Conservation (phyloP, 2,888 invertebrate genomes). For the Patella ulyssiponensis region DNA sequence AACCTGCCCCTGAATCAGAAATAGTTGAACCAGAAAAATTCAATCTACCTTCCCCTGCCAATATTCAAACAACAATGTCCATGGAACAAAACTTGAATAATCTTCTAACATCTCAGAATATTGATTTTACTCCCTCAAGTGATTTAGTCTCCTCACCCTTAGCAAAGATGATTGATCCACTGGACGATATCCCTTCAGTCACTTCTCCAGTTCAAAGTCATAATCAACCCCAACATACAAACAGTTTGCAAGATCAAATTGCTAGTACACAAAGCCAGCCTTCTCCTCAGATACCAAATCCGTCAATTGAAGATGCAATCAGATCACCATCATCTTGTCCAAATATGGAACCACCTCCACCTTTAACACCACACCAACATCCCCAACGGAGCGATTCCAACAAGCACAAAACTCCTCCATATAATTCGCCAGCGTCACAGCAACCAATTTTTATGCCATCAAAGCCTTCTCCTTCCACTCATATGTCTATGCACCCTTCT, state of each 20-base stretch:
- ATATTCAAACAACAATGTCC: neutral
- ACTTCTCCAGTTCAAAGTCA: neutral
- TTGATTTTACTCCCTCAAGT: neutral
- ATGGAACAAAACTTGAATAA: slow-evolving; percentile 1
- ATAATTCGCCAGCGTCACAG: slow-evolving; percentile 6
- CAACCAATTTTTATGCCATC: neutral
- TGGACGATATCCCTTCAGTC: neutral
- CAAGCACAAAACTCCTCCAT: slow-evolving; percentile 27
- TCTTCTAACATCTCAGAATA: neutral
- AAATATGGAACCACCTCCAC: neutral
- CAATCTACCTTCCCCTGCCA: slow-evolving; percentile 15
- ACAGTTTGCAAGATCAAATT: too few species aligned
- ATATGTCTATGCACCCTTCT: slow-evolving; percentile 15
- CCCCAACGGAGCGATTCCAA: slow-evolving; percentile 24
- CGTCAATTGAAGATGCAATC: neutral
- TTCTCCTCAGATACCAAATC: neutral
- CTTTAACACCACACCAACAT: slow-evolving; percentile 19
- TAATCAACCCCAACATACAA: neutral
- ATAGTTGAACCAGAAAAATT: slow-evolving; percentile 18
- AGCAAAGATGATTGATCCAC: neutral
- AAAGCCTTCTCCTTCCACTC: slow-evolving; percentile 14
- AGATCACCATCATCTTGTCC: neutral
- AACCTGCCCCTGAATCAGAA: slow-evolving; percentile 20
- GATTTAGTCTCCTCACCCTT: neutral
- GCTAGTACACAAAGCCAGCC: neutral